Percentiles rank a stretch among this genome's conserved stretches.
phyloP scores from a whole-genome alignment of 2,888 invertebrate genomes.

The Axea sp. region DNA sequence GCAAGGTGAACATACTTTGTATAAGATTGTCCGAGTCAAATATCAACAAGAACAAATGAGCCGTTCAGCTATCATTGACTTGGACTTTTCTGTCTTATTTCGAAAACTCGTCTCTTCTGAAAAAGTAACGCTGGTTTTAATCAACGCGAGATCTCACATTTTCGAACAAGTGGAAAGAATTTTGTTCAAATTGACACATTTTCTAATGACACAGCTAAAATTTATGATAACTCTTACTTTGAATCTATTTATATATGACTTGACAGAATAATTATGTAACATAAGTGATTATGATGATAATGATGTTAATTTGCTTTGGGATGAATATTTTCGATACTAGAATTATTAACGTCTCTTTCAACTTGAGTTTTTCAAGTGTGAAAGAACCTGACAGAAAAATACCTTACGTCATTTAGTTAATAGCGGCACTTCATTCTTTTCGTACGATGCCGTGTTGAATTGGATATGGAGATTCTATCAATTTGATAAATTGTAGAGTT shows the following conservation, averaged over 20 bases:
- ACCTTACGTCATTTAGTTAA: conserved; percentile 45
- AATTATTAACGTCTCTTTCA: conserved; percentile 37
- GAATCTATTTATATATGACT: conserved; percentile 1
- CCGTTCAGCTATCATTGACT: conserved; percentile 61
- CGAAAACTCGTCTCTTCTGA: no score
- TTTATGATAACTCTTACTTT: not conserved
- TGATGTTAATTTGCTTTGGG: conserved; percentile 23
- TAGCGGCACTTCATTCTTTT: conserved; percentile 39
- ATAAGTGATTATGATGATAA: conserved; percentile 6
- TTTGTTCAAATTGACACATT: no score
- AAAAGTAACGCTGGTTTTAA: no score
- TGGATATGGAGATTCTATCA: conserved; percentile 38
- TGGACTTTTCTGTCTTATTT: conserved; percentile 41
- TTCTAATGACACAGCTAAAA: no score
- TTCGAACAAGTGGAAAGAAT: no score
- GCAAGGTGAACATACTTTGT: conserved; percentile 70
- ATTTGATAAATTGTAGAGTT: conserved; percentile 47
- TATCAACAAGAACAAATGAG: conserved; percentile 70
- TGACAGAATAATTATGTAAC: conserved; percentile 10
- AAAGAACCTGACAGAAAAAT: conserved; percentile 44
- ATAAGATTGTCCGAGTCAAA: conserved; percentile 68
- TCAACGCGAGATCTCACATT: no score
- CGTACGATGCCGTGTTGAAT: conserved; percentile 24
- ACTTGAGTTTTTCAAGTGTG: conserved; percentile 30
- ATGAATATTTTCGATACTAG: conserved; percentile 12